Conservation (phyloP, 1,140 invertebrate genomes). For the Drosophila ficusphila region DNA sequence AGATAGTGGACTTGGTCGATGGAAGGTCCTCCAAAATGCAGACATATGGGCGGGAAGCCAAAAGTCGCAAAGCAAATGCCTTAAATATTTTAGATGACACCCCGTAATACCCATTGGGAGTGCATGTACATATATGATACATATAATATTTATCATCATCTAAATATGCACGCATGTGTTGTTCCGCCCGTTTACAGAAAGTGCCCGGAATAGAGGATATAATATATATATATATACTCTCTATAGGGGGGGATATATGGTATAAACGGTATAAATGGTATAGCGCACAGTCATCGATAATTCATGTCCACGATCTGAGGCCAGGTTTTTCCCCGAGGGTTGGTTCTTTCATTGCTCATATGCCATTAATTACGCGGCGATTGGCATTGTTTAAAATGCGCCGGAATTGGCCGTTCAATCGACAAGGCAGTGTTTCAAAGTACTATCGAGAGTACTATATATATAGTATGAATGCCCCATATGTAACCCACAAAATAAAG, state of each 20-base stretch:
- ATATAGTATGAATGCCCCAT: background rate
- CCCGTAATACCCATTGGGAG: slow-evolving; percentile 45
- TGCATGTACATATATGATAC: too few relatives aligned
- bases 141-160: slow-evolving; percentile 75
- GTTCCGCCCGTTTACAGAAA: slow-evolving; percentile 33
- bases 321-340: background rate
- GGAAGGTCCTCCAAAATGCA: slow-evolving; percentile 44
- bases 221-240: too few relatives aligned
- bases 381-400: slow-evolving; percentile 34
- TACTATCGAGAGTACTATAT: background rate
- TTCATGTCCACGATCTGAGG: slow-evolving; percentile 43
- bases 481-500: background rate
- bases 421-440: slow-evolving; percentile 8
- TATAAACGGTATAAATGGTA: background rate
- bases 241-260: background rate
- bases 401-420: slow-evolving; percentile 18
- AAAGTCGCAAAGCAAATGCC: slow-evolving; percentile 48
- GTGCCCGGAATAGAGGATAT: too few relatives aligned
- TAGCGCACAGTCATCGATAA: slow-evolving; percentile 53
- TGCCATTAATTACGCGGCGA: slow-evolving; percentile 63
- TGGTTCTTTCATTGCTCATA: slow-evolving; percentile 18
- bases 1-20: slow-evolving; percentile 30
- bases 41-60: slow-evolving; percentile 29
- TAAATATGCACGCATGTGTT: slow-evolving; percentile 63
- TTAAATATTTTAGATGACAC: slow-evolving; percentile 68